Base-by-base conservation (phyloP, 2,113 vertebrate genomes). In the Chaetops frenatus region DNA sequence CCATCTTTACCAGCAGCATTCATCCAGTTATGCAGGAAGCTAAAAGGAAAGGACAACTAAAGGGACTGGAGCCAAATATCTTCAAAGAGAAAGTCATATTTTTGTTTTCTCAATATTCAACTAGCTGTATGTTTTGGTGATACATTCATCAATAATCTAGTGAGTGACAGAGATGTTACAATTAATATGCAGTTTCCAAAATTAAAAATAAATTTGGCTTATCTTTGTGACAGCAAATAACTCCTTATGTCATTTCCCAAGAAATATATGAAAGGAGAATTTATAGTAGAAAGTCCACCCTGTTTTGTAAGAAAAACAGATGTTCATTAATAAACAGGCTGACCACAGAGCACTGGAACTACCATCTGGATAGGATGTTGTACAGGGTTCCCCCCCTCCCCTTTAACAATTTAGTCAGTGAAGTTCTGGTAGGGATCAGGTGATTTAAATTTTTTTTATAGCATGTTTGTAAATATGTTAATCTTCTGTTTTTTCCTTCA, bases 291-390 rank as follows among this genome's bases (percentile, higher is more conserved):
- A 97, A 90, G 92, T 94, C 93, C 88, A 96, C 80, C 71, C 92
- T 81, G 29, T 94, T 94, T 92, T 91, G 74, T 90, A 96, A 89
- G 81, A 86, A 94, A 95, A 96, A 92, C 96, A 98, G 97, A 96
- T 97, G 97, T 97, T 98, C 90, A 91, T 97, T 97, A 92, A 95
- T 87, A 97, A 97, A 96, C 96, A 95, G 64, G 76, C 94, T 97
- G 96, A 96, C 96, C 95, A 96, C 7, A 31, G 97, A 92, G 92
- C 91, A 67, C 82, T 94, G 81, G 90, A 91, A 11, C 42, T 81
- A 96, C 94, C 79, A 86, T 72, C 62, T 78, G 94, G 92, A 89
- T 92, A 50, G 65, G 74, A 93, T 62, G 58, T 71, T 38, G 38
- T 76, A 56, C 13, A 82, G 64, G 57, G 12, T 60, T 56, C 11